A percentile compares a stretch with the other conserved stretches of the same genome.
Evolutionary conservation across 2,888 invertebrate species (phyloP).

Genomic region (Hypolimnas misippus): DNA sequence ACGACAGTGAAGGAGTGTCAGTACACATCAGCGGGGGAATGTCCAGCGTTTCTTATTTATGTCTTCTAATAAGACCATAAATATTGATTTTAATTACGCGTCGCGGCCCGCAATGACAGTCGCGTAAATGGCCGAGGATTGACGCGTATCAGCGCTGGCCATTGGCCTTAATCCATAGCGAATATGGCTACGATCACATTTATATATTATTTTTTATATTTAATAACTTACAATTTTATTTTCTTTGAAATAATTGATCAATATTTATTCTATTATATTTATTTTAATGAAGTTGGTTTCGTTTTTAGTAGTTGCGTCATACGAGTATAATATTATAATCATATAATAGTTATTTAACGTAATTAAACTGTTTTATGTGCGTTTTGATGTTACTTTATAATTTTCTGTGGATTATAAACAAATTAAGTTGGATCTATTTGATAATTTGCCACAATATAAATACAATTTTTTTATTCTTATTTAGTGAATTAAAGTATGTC

Average conservation of each 20-base stretch:
- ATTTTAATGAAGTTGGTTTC: no score
- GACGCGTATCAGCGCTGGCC: conserved; percentile 48
- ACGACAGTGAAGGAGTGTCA: conserved; percentile 44
- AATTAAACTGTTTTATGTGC: no score
- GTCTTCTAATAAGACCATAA: conserved; percentile 54
- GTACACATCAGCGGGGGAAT: conserved; percentile 42
- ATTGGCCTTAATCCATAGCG: conserved; percentile 40
- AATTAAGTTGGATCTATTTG: no score
- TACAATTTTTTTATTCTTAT: no score
- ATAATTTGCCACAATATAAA: no score
- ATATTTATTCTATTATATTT: no score
- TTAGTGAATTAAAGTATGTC: no score
- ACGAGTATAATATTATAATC: no score
- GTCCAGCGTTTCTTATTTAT: conserved; percentile 45
- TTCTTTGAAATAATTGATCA: not conserved
- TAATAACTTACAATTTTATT: conserved; percentile 28
- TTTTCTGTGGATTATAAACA: no score
- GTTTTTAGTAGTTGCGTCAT: no score
- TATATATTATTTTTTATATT: conserved; percentile 16
- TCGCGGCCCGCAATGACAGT: conserved; percentile 52
- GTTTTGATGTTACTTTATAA: no score
- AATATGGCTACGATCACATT: conserved; percentile 39
- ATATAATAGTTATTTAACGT: no score
- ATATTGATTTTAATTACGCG: conserved; percentile 69
- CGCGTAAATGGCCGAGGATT: conserved; percentile 53